Evolutionary conservation across 53 echinoderm and acorn worm genomes (phyloP), one percentile per base, ranked within the genome.

Genomic region (Henricia sp.): DNA sequence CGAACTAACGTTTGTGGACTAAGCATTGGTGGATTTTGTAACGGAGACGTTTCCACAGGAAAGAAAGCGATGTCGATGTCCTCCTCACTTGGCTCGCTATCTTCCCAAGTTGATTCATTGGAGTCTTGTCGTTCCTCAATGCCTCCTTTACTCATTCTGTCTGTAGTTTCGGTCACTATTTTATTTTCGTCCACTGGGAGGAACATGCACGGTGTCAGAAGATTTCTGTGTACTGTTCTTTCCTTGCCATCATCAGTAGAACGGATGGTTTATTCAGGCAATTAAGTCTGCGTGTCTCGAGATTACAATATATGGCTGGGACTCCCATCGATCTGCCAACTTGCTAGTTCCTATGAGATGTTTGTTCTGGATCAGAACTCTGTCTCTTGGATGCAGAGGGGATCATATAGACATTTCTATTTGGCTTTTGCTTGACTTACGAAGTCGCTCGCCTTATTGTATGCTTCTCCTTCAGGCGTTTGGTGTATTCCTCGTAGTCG

Each of bases 321-420:
- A 13, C 28, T 76, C 74, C 89, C 89, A 89, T 65, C 57, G 35
- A 39, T 72, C 76, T 37, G 58, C 72, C 26, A 89, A 54, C 28
- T 89, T 89, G 29, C 74, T 62, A 1, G 76, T 64, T 29, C 84
- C 84, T 34, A 51, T 66, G 32, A 89, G 42, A 1, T 72, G 84
- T 19, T 84, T 59, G 27, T 73, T 73, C 29, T 75, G 37, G 16
- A 89, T 58, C 26, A 89, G 44, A 8, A 89, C 89, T 67, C 68
- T 54, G 48, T 89, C 89, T 16, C 69, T 76, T 2, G 35, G 11
- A 13, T 52, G 59, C 1, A 89, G 52, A n/a, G 72, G 23, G 24
- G 60, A 50, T 88, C 85, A 39, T 92, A 77, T 1, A 68, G 42
- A 38, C 62, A 44, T 32, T 59, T 64, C 29, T 84, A 70, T 69